phyloP scores from a whole-genome alignment of 2,888 invertebrate species.

The Acanthosoma haemorrhoidale region DNA sequence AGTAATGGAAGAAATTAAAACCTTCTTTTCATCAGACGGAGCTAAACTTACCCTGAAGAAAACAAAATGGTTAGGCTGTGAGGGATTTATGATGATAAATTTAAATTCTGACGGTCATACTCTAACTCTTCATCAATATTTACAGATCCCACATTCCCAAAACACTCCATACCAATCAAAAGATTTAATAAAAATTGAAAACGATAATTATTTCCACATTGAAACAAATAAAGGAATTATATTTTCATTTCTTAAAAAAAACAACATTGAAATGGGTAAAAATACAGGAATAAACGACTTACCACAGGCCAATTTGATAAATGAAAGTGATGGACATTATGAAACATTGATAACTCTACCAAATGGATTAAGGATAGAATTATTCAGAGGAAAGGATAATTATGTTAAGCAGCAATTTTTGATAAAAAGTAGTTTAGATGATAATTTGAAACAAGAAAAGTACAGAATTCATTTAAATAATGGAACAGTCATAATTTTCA shows the following conservation, averaged over 20 bases:
- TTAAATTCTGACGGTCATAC: neutral
- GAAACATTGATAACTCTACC: slow-evolving; percentile 11
- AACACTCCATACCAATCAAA: too few species aligned
- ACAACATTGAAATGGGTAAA: neutral
- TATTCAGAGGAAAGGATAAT: neutral
- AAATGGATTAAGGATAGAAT: slow-evolving; percentile 2
- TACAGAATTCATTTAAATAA: slow-evolving; percentile 20
- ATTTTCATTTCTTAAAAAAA: neutral
- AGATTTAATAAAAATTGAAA: too few species aligned
- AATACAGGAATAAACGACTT: neutral
- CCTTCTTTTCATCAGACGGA: neutral
- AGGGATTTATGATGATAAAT: neutral
- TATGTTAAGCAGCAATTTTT: slow-evolving; percentile 11
- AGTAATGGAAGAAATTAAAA: neutral
- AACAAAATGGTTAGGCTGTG: neutral
- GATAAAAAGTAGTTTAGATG: neutral
- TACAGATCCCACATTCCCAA: neutral
- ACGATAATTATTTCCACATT: neutral
- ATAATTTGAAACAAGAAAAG: neutral
- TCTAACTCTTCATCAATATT: neutral
- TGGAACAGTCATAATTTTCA: slow-evolving; percentile 22
- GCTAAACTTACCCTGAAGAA: neutral
- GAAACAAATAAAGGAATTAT: neutral
- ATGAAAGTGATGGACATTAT: neutral
- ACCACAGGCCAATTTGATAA: neutral